Base-by-base conservation (phyloP, 2,888 invertebrate species). In the Diaphora mendica region DNA sequence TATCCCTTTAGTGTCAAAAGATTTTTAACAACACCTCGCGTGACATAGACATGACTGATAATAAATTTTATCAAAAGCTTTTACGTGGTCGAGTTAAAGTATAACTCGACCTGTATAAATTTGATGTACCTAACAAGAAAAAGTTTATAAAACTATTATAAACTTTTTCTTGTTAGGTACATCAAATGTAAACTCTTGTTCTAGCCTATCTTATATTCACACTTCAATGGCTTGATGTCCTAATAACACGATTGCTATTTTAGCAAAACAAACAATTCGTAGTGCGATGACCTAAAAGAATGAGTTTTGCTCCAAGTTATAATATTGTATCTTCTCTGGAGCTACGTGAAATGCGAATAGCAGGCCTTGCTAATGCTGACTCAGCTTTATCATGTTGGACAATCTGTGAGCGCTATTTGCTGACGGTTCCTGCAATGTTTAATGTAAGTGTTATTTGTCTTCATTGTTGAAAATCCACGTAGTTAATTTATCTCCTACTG, bases 321-420 rank as follows among this genome's bases (percentile, higher is more conserved):
- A 35, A 66, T 26, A 30, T 67, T 72, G 44, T 62, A 70, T 62
- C 70, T 66, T 33, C 26, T 62, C 39, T 30, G 68, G 13, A 69
- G 15, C 65, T 62, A 70, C 9, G 39, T 23, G 30, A 69, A 66
- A 67, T 44, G 65, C 44, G 55, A 66, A 70, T 73, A 59, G 35
- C 68, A 42, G 51, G 30, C 17, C 13, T 30, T 55, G 30, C n/a
- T 68, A 72, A 70, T 59, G 70, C 73, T 73, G 70, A 73, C 70
- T 35, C 65, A n/a, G 70, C 66, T 59, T 66, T 62, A 68, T 69
- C 35, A 55, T 33, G 69, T 48, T 30, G 64, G 55, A 42, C 51
- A 33, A 42, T 44, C 64, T 59, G 51, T 39, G 8, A 59, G 42
- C 64, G n/a, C 55, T 70, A 33, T 69, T 65, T 55, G 65, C 33